Conservation (phyloP, 2,888 invertebrate species). For the Ennomos fuscantarius region DNA sequence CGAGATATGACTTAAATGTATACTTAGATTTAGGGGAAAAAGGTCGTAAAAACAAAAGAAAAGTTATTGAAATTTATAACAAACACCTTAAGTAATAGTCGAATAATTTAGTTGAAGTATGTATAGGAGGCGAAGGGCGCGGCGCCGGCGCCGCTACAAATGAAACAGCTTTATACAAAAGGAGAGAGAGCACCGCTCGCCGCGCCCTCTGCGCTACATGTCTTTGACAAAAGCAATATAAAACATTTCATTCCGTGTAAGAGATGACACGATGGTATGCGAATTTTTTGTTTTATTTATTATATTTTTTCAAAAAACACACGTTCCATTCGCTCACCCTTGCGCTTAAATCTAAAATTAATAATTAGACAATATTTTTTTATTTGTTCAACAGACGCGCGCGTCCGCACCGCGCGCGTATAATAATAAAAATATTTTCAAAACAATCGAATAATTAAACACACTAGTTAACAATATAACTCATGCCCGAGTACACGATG, state of each 20-base stretch:
- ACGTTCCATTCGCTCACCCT: conserved; percentile 82
- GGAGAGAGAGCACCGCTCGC: conserved; percentile 48
- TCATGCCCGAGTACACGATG: conserved; percentile 68
- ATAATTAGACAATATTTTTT: conserved; percentile 84
- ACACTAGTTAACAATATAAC: conserved; percentile 84
- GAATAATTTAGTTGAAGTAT: conserved; percentile 79
- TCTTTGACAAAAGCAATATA: conserved; percentile 81
- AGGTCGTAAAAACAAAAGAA: conserved; percentile 81
- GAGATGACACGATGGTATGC: conserved; percentile 82
- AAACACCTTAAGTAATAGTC: conserved; percentile 84
- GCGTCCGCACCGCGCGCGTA: conserved; percentile 78
- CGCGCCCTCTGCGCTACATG: conserved; percentile 54
- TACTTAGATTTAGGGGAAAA: conserved; percentile 82
- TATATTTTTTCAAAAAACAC: conserved; percentile 74
- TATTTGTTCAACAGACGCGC: conserved; percentile 85
- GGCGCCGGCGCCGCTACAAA: conserved; percentile 59
- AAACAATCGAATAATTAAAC: conserved; percentile 86
- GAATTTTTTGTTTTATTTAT: conserved; percentile 70
- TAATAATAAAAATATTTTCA: conserved; percentile 84
- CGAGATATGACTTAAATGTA: conserved; percentile 84
- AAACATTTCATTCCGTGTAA: conserved; percentile 84
- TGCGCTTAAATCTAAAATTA: conserved; percentile 85
- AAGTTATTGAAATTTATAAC: conserved; percentile 85
- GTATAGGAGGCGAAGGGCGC: conserved; percentile 45
- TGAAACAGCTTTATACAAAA: conserved; percentile 77